Conservation (phyloP, 2,888 invertebrate species). For the Proisotoma minuta region DNA sequence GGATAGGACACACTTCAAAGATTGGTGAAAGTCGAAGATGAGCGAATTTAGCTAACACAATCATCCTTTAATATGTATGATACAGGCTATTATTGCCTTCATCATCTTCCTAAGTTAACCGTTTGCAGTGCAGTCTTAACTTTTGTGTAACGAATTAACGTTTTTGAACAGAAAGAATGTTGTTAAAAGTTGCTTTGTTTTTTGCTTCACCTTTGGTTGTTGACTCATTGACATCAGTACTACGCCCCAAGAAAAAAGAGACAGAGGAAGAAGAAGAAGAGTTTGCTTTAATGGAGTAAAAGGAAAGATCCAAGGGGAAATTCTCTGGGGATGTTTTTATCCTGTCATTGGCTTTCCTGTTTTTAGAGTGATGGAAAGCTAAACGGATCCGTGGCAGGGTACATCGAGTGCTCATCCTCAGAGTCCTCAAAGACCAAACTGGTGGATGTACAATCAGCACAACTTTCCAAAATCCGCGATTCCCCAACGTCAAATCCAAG, state of each 20-base stretch:
- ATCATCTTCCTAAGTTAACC: too few species aligned
- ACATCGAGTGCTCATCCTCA: slow-evolving; percentile 33
- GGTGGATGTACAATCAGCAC: not conserved
- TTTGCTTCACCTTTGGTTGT: slow-evolving; percentile 9
- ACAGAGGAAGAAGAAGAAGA: slow-evolving; percentile 4
- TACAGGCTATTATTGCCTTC: too few species aligned
- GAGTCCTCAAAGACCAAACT: not conserved
- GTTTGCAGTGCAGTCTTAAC: too few species aligned
- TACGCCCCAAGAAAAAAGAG: too few species aligned
- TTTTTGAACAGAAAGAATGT: not conserved
- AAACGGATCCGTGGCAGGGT: slow-evolving; percentile 42
- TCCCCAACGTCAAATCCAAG: not conserved
- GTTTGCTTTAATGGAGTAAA: not conserved
- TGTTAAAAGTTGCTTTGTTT: slow-evolving; percentile 13
- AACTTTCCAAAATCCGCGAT: not conserved
- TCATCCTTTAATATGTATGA: not conserved
- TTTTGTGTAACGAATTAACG: too few species aligned
- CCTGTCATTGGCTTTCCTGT: slow-evolving; percentile 15
- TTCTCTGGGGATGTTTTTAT: slow-evolving; percentile 8
- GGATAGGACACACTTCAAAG: too few species aligned
- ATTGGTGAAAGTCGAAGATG: not conserved
- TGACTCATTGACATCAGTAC: not conserved
- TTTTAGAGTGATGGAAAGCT: slow-evolving; percentile 42
- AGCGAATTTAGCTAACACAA: slow-evolving; percentile 1
- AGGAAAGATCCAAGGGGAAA: not conserved